Evolutionary conservation across 1,140 invertebrate species (phyloP), one percentile per base, ranked within the genome.

Genomic region (Hestina assimilis): DNA sequence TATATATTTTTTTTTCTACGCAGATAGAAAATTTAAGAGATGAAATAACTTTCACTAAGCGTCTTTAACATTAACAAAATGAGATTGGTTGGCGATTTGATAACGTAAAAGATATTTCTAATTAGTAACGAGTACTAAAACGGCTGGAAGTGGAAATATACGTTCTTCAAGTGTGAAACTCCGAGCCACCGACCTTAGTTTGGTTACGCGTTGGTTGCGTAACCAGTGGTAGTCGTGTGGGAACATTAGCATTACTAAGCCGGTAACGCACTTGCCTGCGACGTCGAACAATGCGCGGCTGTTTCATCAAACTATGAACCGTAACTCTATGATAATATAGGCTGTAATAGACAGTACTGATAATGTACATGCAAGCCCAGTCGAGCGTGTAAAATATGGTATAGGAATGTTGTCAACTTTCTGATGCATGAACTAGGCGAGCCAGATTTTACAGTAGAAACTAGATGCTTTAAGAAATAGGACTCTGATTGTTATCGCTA

Each of bases 181-280:
- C 19, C 56, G 43, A 55, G 38, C 20, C 47, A 51, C 35, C 64
- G 55, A 63, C 55, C 64, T 63, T 59, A 66, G 48, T 40, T 46
- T 15, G n/a, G 35, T 53, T 52, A 53, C 33, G 26, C 46, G 21
- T 41, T 11, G 31, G 8, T 69, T 69, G 57, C 54, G 59, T 58
- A 69, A 69, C 57, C 24, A 15, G 15, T 46, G 33, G 54, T 51
- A 61, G 33, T 28, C 42, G 59, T 66, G 64, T 63, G 57, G 50
- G 59, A 59, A 61, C 58, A 66, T 67, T 67, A 56, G 59, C 67
- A 66, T 70, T 70, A 57, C 57, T 58, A 63, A 63, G 31, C 26
- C 48, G 46, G 61, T 62, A 66, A 66, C 58, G 60, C 56, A 67
- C 60, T 57, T 54, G 61, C 53, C 52, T 52, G 48, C 43, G 26